Evolutionary conservation across 2,888 invertebrate species (phyloP).

Genomic region (Trypoxylon attenuatum): DNA sequence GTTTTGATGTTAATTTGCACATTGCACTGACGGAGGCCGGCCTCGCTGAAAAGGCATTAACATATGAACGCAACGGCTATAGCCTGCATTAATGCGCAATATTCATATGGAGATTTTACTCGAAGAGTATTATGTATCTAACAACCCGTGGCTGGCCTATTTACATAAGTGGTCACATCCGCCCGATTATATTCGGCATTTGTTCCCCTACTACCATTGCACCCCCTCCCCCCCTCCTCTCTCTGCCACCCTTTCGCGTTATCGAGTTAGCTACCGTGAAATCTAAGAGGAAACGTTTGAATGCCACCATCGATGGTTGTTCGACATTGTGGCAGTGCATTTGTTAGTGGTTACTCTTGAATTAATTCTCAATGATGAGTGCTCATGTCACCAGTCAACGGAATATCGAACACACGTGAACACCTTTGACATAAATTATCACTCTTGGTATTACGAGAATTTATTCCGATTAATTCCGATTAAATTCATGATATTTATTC

Average conservation of each 20-base stretch:
- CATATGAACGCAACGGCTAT: conserved; percentile 67
- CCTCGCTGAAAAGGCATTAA: conserved; percentile 57
- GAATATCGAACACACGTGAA: too few species aligned
- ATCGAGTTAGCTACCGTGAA: background rate
- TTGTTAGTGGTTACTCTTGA: too few species aligned
- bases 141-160: conserved; percentile 65
- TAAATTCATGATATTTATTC: too few species aligned
- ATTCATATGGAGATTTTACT: conserved; percentile 67
- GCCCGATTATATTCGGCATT: conserved; percentile 49
- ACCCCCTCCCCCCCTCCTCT: background rate
- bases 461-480: too few species aligned
- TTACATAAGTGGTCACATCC: conserved; percentile 68
- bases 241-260: background rate
- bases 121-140: conserved; percentile 67
- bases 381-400: too few species aligned
- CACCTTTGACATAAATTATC: too few species aligned
- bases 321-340: too few species aligned
- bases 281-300: background rate
- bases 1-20: conserved; percentile 52
- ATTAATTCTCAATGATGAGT: too few species aligned
- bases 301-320: too few species aligned
- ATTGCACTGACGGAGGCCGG: conserved; percentile 14
- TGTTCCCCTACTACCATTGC: conserved; percentile 20
- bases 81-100: conserved; percentile 66
- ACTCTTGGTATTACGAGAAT: too few species aligned